These are phyloP conservation scores for Drosophila emarginata DNA, from an alignment of 2,888 invertebrate species.

Conservation along the genomic window DNA sequence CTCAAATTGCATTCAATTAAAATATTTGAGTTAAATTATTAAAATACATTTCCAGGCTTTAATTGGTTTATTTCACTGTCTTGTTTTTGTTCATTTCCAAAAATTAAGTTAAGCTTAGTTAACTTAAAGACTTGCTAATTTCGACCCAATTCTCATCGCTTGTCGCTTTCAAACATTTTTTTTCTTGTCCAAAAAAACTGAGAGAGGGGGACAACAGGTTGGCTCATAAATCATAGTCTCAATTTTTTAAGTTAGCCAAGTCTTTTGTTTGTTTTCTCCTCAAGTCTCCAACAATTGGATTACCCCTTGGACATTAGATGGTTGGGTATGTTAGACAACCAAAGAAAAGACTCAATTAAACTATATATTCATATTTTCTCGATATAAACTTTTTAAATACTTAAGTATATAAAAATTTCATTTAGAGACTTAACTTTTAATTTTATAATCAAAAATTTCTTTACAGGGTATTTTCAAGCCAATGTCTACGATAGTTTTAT, in stretches of 20 bases:
- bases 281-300: not conserved
- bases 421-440: not conserved
- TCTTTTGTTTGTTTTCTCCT: conserved; percentile 37
- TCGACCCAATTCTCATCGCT: conserved; percentile 67
- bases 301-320: not conserved
- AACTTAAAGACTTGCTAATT: conserved; percentile 62
- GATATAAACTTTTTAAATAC: no score
- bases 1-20: not conserved
- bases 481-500: not conserved
- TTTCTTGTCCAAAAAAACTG: not conserved
- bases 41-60: not conserved
- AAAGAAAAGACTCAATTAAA: no score
- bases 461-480: not conserved
- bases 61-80: not conserved
- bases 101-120: conserved; percentile 37
- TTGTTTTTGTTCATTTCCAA: not conserved
- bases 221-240: conserved; percentile 62
- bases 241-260: conserved; percentile 25
- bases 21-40: not conserved
- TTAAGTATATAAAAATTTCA: no score
- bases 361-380: no score
- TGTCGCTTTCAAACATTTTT: conserved; percentile 33
- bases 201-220: not conserved
- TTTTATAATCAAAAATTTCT: not conserved
- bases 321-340: not conserved